These are phyloP conservation scores for Heteractis magnifica DNA, from an alignment of 92 coral and sea anemone genomes.

Conservation along the genomic window DNA sequence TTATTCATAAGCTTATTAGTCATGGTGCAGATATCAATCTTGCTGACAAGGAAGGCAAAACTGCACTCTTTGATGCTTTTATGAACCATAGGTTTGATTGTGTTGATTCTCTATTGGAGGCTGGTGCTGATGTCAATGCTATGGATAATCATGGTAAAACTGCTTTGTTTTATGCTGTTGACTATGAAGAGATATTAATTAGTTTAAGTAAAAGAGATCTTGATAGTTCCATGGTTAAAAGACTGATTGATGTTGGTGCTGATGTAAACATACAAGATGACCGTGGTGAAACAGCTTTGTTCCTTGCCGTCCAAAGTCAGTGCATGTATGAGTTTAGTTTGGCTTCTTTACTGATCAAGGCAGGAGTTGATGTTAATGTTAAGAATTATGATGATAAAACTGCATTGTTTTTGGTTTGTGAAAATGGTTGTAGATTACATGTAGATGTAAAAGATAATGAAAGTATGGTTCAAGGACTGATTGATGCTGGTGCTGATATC, in stretches of 20 bases:
- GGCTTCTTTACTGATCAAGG: no score
- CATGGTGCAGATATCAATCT: no score
- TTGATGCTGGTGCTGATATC: no score
- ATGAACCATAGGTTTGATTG: no score
- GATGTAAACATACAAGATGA: neutral
- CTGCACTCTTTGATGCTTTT: no score
- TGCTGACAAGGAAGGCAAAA: no score
- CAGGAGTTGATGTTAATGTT: no score
- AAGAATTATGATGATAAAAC: no score
- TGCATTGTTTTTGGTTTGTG: neutral
- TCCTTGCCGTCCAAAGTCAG: neutral
- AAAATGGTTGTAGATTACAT: neutral
- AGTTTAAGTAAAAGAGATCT: neutral
- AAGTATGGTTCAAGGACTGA: no score
- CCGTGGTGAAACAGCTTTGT: neutral
- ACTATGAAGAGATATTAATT: neutral
- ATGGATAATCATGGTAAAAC: neutral
- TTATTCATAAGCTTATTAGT: no score
- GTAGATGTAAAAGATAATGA: neutral
- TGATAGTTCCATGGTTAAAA: neutral
- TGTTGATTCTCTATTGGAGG: neutral
- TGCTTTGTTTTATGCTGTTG: conserved; percentile 14
- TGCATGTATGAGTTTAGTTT: no score
- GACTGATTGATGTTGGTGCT: conserved; percentile 7
- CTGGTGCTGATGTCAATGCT: conserved; percentile 6